A percentile compares a stretch with the other conserved stretches of the same genome.
Evolutionary conservation across 2,113 vertebrate genomes (phyloP).

Genomic region (Clupea harengus): DNA sequence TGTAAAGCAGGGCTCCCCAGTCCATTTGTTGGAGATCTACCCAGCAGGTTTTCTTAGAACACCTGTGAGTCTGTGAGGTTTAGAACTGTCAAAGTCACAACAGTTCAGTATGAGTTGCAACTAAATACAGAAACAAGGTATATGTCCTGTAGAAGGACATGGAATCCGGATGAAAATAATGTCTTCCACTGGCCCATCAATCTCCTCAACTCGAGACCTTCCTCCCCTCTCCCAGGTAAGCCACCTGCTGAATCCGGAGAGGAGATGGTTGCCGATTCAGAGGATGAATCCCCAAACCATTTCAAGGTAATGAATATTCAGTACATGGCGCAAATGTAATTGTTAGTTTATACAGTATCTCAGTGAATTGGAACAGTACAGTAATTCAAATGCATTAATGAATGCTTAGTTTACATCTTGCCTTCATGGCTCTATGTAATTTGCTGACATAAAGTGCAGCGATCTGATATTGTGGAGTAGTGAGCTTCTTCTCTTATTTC

Average conservation of each 20-base stretch:
- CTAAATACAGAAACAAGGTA: background rate
- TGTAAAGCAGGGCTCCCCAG: background rate
- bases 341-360: too few species aligned
- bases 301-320: conserved; percentile 57
- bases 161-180: background rate
- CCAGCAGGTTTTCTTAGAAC: background rate
- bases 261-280: conserved; percentile 73
- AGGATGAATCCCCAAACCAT: conserved; percentile 70
- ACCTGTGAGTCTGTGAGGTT: background rate
- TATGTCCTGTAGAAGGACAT: background rate
- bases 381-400: too few species aligned
- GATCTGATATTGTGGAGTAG: background rate
- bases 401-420: too few species aligned
- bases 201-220: background rate
- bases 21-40: background rate
- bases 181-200: background rate
- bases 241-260: conserved; percentile 34
- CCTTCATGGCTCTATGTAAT: background rate
- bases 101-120: background rate
- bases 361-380: too few species aligned
- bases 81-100: background rate
- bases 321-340: too few species aligned
- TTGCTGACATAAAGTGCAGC: background rate
- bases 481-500: conserved; percentile 30
- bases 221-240: conserved; percentile 36